These are phyloP conservation scores for Halcyon leucocephala DNA, from an alignment of 2,797 vertebrate genomes.

Conservation along the genomic window DNA sequence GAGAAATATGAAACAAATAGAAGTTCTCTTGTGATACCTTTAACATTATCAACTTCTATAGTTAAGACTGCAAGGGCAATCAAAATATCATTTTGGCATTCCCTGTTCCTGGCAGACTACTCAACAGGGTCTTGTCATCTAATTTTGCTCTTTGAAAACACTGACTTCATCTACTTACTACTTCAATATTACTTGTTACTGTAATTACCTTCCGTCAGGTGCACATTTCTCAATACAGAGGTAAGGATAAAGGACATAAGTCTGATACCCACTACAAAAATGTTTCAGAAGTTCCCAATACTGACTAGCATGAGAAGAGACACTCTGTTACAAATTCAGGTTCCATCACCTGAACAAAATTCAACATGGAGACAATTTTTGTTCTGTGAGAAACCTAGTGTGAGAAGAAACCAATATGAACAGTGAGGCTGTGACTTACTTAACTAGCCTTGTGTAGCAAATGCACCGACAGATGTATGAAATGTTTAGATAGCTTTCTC, in stretches of 20 bases:
- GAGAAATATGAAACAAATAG: background rate
- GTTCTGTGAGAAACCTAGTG: background rate
- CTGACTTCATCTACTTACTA: background rate
- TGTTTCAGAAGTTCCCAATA: background rate
- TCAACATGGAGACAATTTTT: background rate
- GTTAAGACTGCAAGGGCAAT: background rate
- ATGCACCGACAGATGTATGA: background rate
- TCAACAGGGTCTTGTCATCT: background rate
- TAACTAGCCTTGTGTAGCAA: background rate
- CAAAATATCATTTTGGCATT: background rate
- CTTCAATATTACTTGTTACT: background rate
- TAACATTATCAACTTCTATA: background rate
- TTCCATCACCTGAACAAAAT: background rate
- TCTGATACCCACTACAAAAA: background rate
- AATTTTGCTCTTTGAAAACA: background rate
- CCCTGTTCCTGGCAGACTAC: background rate
- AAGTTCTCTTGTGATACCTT: background rate
- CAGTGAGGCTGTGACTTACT: background rate
- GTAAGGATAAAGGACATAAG: background rate
- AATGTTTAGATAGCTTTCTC: background rate
- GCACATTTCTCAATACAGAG: background rate
- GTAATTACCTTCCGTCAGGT: background rate
- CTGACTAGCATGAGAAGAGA: background rate
- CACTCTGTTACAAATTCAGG: background rate
- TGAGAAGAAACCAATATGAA: background rate